Evolutionary conservation across 2,888 invertebrate species (phyloP), one percentile per base, ranked within the genome.

Genomic region (Diaprepes abbreviatus): DNA sequence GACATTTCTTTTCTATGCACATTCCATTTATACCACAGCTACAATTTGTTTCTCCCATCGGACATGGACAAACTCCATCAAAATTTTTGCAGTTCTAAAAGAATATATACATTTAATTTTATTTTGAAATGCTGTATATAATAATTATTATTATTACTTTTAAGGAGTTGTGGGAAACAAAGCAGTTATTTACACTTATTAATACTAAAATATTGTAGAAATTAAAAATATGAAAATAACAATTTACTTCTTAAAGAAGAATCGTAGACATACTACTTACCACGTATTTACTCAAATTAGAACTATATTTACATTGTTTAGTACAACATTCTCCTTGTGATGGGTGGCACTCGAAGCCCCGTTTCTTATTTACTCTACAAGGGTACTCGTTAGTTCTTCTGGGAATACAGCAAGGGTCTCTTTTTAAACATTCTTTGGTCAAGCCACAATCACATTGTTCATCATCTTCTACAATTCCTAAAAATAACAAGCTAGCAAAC

Each of bases 361-460:
- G 17, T 0, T 81, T 74, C 38, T 68, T 74, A 1, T 87, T 85
- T 17, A 87, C 85, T 0, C 84, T 83, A 72, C 88, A 88, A 0
- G 86, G 85, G n/a, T 84, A 83, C 33, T 83, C 83, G 10, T 85
- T 85, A 24, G 75, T 73, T 17, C 66, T 45, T n/a, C 86, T 80
- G 0, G 87, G 86, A 0, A 85, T 85, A 76, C 88, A 88, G 77
- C 88, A 88, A 0, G 85, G 85, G 72, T 88, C 87, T 12, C 79
- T 79, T 38, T 79, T 77, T 16, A 79, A 80, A 75, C 88, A 88
- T 1, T 87, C 86, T 0, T 86, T 85, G 0, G 86, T 86, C 54
- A 89, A 87, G 0, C 89, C 89, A 75, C 89, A 89, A 82, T 93
- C 93, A 78, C 93, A 93, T 35, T 90, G 86, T 80, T 93, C 93